phyloP scores from a whole-genome alignment of 2,797 vertebrate species.

The Galaxias olidus region DNA sequence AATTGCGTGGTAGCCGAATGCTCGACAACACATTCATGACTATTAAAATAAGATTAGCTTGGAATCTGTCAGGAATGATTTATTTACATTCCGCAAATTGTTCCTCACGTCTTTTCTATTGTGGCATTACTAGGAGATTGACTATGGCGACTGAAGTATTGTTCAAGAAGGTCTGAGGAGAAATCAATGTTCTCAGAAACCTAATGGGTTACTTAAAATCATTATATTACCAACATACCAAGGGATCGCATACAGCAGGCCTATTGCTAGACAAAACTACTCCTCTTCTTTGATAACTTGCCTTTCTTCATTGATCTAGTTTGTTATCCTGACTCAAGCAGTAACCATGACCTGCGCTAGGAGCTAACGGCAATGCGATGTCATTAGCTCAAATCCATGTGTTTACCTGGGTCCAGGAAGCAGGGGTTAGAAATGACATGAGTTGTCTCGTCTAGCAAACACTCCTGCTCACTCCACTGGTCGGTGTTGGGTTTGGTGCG shows the following conservation, averaged over 20 bases:
- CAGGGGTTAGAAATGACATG: slow-evolving; percentile 53
- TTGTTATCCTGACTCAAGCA: not conserved
- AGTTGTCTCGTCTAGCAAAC: slow-evolving; percentile 59
- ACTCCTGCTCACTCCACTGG: slow-evolving; percentile 57
- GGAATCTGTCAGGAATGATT: not conserved
- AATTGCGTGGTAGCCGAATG: too few species aligned
- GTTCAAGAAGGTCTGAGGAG: slow-evolving; percentile 7
- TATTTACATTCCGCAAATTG: slow-evolving; percentile 5
- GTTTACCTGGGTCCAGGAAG: slow-evolving; percentile 70
- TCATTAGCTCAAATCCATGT: not conserved
- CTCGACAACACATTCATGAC: too few species aligned
- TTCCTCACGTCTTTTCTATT: slow-evolving; percentile 21
- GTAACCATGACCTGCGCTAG: not conserved
- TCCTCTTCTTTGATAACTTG: too few species aligned
- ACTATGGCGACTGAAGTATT: slow-evolving; percentile 28
- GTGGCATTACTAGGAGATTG: slow-evolving; percentile 28
- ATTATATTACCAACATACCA: too few species aligned
- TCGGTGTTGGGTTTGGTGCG: slow-evolving; percentile 38
- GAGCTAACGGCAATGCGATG: not conserved
- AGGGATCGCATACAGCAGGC: too few species aligned
- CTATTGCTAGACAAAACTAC: too few species aligned
- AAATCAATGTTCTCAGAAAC: slow-evolving; percentile 2
- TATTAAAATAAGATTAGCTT: too few species aligned
- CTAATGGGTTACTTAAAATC: too few species aligned
- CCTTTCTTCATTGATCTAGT: too few species aligned